phyloP scores from a whole-genome alignment of 1,140 invertebrate species.

The Drosophila biarmipes region DNA sequence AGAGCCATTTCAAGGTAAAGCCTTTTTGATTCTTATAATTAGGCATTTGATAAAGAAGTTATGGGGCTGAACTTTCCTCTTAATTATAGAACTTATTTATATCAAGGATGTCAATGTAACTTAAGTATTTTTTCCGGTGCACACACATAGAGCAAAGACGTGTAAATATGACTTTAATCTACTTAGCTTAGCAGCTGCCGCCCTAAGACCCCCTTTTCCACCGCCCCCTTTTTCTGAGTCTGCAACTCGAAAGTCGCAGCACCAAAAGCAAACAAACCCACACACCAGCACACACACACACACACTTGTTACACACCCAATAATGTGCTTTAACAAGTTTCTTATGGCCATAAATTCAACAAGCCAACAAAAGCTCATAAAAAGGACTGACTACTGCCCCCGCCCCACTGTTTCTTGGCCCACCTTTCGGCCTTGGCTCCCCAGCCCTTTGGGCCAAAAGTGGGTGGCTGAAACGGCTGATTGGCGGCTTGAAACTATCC shows the following conservation, averaged over 20 bases:
- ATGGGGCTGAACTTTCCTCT: too few species aligned
- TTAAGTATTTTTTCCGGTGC: background rate
- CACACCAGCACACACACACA: slow-evolving; percentile 25
- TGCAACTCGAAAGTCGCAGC: slow-evolving; percentile 56
- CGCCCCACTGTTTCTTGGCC: too few species aligned
- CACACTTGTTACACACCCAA: slow-evolving; percentile 80
- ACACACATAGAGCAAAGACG: slow-evolving; percentile 36
- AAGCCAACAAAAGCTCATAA: slow-evolving; percentile 82
- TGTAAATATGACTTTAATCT: slow-evolving; percentile 83
- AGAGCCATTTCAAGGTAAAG: too few species aligned
- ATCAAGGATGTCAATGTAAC: too few species aligned
- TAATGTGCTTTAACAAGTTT: slow-evolving; percentile 82
- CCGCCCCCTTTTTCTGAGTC: slow-evolving; percentile 17
- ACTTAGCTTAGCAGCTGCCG: slow-evolving; percentile 65
- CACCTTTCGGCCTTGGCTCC: slow-evolving; percentile 6
- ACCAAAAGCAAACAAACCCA: slow-evolving; percentile 57
- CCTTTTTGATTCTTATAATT: too few species aligned
- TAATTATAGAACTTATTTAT: too few species aligned
- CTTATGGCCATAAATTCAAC: slow-evolving; percentile 82
- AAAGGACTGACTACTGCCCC: slow-evolving; percentile 59
- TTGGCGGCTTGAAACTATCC: slow-evolving; percentile 66
- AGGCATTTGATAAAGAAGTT: too few species aligned
- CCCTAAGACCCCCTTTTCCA: slow-evolving; percentile 1
- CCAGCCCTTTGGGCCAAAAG: slow-evolving; percentile 2
- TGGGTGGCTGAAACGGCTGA: slow-evolving; percentile 15